Evolutionary conservation across 1,140 invertebrate species (phyloP), one percentile per base, ranked within the genome.

Genomic region (Drosophila sproati): DNA sequence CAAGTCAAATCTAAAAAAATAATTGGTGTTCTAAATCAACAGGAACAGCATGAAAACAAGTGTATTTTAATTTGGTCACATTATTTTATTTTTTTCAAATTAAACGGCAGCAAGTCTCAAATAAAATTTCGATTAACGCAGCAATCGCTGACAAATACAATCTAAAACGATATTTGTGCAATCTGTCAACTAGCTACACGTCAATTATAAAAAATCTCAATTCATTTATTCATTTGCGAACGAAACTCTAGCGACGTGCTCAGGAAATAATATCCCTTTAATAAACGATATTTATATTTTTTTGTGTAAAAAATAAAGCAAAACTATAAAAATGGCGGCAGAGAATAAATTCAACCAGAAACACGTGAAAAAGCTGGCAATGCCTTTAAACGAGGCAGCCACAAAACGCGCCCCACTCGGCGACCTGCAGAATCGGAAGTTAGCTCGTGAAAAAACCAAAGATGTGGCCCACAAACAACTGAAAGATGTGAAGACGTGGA

Each of bases 401-500:
- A 91, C 87, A 68, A 92, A 91, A 63, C 83, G 91, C 37, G 83
- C 91, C 35, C 91, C 89, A 20, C 55, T 92, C 3, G 91, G 91
- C 37, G 91, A 92, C 51, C 37, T 92, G n/a, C 91, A 92, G 35
- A 92, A 92, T 80, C 83, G 90, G 34, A 89, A 77, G 29, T 20
- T 92, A 2, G 74, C 63, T n/a, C 78, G 89, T 20, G 66, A 32
- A 4, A 43, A 73, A 3, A 56, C 56, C 10, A 91, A 91, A 29
- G 85, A 92, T 66, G 88, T 71, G 6, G 87, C 78, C 0, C 82
- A 87, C 50, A 91, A 91, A 73, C 83, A 92, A 37, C 45, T 87
- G 35, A 91, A 91, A 55, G 86, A 91, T 60, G 51, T 76, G 1
- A 92, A 92, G 56, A 39, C 91, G 41, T 66, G 1, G 20, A 20